Evolutionary conservation across 2,113 vertebrate genomes (phyloP).

Genomic region (Eublepharis macularius): DNA sequence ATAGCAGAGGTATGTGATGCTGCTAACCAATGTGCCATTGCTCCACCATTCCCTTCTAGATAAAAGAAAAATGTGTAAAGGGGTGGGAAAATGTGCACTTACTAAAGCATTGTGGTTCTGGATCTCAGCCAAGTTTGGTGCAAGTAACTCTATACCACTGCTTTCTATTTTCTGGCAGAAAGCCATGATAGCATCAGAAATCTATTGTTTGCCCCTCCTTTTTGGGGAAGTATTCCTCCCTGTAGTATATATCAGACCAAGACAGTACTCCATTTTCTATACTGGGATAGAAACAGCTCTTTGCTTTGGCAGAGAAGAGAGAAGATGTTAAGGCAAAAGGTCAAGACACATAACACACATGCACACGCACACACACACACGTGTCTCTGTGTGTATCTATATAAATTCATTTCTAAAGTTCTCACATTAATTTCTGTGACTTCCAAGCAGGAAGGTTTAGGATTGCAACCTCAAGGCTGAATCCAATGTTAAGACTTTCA

Average conservation of each 20-base stretch:
- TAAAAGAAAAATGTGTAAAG: neutral
- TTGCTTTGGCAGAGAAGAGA: neutral
- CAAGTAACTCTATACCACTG: neutral
- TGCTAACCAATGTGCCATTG: neutral
- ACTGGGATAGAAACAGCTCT: neutral
- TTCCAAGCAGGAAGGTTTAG: neutral
- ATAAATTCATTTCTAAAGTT: too few relatives aligned
- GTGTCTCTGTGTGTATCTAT: too few relatives aligned
- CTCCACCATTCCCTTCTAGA: neutral
- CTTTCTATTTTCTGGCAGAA: conserved; percentile 11
- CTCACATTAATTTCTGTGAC: neutral
- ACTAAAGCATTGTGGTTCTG: conserved; percentile 25
- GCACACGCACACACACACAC: too few relatives aligned
- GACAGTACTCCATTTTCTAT: conserved; percentile 16
- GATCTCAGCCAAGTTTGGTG: conserved; percentile 1
- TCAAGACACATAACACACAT: too few relatives aligned
- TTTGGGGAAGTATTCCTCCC: conserved; percentile 16
- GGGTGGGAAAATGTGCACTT: neutral
- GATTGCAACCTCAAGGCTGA: neutral
- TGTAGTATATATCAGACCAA: conserved; percentile 11
- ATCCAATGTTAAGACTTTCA: neutral
- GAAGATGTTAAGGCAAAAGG: neutral
- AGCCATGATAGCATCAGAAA: conserved; percentile 4
- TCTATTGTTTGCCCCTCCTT: neutral
- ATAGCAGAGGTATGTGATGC: neutral